Evolutionary conservation across 2,888 invertebrate genomes (phyloP).

Genomic region (Zootermopsis nevadensis): DNA sequence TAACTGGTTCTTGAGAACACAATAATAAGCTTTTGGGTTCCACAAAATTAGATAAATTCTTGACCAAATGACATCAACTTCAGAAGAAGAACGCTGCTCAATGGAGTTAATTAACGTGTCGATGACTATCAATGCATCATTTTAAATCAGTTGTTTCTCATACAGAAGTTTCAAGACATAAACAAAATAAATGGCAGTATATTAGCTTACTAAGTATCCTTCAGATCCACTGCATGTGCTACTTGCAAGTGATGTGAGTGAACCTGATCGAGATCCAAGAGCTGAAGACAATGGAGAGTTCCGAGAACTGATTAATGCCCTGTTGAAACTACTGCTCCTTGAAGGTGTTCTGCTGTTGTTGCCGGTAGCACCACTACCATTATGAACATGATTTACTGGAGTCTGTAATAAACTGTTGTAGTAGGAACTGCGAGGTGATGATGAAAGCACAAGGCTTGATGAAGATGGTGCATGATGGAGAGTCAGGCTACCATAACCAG

Average conservation of each 20-base stretch:
- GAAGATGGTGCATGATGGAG: constrained; percentile 68
- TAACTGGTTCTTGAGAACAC: no score
- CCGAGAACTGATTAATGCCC: constrained; percentile 41
- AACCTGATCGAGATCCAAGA: constrained; percentile 60
- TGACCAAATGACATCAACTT: no score
- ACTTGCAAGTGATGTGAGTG: constrained; percentile 47
- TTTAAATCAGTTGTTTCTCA: background rate
- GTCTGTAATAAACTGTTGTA: constrained; percentile 46
- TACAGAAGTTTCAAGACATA: background rate
- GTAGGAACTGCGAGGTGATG: constrained; percentile 41
- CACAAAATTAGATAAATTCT: no score
- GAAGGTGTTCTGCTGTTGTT: constrained; percentile 35
- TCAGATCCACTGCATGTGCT: constrained; percentile 68
- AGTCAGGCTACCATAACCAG: constrained; percentile 77
- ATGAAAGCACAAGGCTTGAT: constrained; percentile 33
- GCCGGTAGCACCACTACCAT: constrained; percentile 23
- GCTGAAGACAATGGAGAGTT: constrained; percentile 48
- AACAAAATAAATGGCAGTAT: constrained; percentile 1
- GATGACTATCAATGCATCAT: no score
- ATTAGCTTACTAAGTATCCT: constrained; percentile 84
- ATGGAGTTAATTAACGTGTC: no score
- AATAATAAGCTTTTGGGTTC: no score
- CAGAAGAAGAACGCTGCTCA: no score
- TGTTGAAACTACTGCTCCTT: constrained; percentile 49
- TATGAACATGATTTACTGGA: background rate